Evolutionary conservation across 2,888 invertebrate genomes (phyloP).

Genomic region (Drosophila eohydei): DNA sequence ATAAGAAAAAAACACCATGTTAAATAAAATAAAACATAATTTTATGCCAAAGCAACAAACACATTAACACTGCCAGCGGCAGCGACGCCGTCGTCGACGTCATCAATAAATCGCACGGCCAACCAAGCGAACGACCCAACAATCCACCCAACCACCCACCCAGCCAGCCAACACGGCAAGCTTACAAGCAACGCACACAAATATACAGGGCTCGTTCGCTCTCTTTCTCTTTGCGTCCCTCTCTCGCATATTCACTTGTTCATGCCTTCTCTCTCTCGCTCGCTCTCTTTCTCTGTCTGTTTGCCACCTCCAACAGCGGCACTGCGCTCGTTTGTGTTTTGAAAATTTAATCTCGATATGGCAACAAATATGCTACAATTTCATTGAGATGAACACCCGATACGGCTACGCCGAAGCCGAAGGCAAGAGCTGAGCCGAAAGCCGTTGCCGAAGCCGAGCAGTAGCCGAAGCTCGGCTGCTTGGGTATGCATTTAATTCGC

Average conservation of each 20-base stretch:
- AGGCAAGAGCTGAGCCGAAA: conserved; percentile 35
- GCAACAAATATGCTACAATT: conserved; percentile 83
- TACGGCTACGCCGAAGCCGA: conserved; percentile 65
- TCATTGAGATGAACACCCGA: conserved; percentile 83
- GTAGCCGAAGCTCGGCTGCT: conserved; percentile 44
- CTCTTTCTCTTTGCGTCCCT: conserved; percentile 10
- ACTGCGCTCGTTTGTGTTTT: conserved; percentile 81
- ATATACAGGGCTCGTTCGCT: conserved; percentile 1
- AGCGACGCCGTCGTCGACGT: conserved; percentile 67
- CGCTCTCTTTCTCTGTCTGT: conserved; percentile 27
- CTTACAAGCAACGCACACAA: conserved; percentile 65
- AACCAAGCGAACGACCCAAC: conserved; percentile 62
- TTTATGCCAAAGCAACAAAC: conserved; percentile 77
- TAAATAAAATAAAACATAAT: conserved; percentile 82
- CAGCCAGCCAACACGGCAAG: conserved; percentile 60
- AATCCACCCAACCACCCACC: conserved; percentile 43
- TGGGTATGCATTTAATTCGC: conserved; percentile 72
- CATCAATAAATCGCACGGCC: conserved; percentile 77
- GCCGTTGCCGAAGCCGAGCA: conserved; percentile 27
- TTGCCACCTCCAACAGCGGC: conserved; percentile 50
- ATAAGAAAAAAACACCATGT: conserved; percentile 62
- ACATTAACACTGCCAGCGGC: conserved; percentile 73
- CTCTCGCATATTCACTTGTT: conserved; percentile 11
- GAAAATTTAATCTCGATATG: conserved; percentile 83
- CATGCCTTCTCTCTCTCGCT: conserved; percentile 13